Percentiles rank a stretch among this genome's conserved stretches.
These are phyloP conservation scores for Helogale parvula DNA, from an alignment of 2,113 vertebrate genomes.

Conservation along the genomic window DNA sequence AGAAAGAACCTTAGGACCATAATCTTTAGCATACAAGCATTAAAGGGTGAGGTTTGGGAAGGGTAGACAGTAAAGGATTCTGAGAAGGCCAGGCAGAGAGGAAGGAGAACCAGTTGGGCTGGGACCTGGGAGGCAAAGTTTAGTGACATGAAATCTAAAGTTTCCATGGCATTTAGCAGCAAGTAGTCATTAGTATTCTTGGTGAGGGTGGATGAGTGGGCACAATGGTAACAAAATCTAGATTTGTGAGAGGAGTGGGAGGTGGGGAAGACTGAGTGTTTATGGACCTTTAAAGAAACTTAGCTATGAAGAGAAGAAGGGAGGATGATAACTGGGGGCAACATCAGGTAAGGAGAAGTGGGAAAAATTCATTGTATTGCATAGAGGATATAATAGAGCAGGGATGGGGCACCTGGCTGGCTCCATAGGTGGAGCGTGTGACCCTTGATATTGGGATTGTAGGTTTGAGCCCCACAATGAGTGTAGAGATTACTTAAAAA, in stretches of 20 bases:
- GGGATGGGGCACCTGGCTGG: not conserved
- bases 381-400: not conserved
- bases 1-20: not conserved
- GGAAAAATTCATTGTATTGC: not conserved
- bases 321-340: not conserved
- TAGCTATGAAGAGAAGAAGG: not conserved
- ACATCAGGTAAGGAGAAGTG: not conserved
- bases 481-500: not conserved
- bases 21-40: not conserved
- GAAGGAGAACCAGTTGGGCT: not conserved
- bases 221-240: not conserved
- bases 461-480: not conserved
- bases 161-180: not conserved
- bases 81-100: not conserved
- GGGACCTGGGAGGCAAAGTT: not conserved
- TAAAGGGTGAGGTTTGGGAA: not conserved
- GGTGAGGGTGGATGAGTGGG: not conserved
- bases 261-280: not conserved
- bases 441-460: not conserved
- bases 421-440: not conserved
- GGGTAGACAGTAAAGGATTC: not conserved
- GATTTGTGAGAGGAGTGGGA: not conserved
- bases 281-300: conserved; percentile 1
- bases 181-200: not conserved
- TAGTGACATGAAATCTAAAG: not conserved